Evolutionary conservation across 2,113 vertebrate genomes (phyloP).

Genomic region (Bujurquina vittata): DNA sequence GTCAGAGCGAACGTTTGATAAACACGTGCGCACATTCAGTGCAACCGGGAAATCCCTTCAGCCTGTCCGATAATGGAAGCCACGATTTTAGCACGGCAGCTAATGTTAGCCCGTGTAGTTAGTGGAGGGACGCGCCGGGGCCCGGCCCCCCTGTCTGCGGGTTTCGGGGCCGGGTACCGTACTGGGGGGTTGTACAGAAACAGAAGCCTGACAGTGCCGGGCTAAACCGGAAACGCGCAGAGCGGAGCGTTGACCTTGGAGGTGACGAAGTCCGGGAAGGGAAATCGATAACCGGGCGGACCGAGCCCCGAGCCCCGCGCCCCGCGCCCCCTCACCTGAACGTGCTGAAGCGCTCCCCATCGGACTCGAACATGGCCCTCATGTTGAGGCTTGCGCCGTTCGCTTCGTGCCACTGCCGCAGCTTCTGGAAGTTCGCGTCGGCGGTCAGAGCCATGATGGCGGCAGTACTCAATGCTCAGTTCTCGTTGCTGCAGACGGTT

Average conservation of each 20-base stretch:
- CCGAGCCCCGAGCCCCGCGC: background rate
- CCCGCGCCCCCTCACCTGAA: slow-evolving; percentile 82
- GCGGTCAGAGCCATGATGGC: slow-evolving; percentile 84
- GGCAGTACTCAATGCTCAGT: background rate
- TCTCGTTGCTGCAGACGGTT: background rate
- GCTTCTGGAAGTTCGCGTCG: slow-evolving; percentile 85
- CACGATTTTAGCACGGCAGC: slow-evolving; percentile 3
- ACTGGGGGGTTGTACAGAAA: fast-evolving
- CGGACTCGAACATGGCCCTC: slow-evolving; percentile 85
- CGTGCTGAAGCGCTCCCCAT: slow-evolving; percentile 84
- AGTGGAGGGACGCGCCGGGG: background rate
- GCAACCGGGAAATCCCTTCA: background rate
- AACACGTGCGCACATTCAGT: background rate
- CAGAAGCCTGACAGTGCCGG: background rate
- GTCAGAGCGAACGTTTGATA: background rate
- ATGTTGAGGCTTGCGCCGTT: slow-evolving; percentile 82
- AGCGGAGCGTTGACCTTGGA: slow-evolving; percentile 17
- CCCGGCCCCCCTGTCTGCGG: background rate
- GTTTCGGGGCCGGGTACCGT: background rate
- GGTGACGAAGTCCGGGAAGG: background rate
- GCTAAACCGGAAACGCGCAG: background rate
- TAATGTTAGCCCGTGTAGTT: background rate
- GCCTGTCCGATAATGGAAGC: slow-evolving; percentile 29
- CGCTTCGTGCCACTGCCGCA: slow-evolving; percentile 84
- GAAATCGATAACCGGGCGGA: background rate